Conservation (phyloP, 2,797 vertebrate species). For the Falco novaeseelandiae region DNA sequence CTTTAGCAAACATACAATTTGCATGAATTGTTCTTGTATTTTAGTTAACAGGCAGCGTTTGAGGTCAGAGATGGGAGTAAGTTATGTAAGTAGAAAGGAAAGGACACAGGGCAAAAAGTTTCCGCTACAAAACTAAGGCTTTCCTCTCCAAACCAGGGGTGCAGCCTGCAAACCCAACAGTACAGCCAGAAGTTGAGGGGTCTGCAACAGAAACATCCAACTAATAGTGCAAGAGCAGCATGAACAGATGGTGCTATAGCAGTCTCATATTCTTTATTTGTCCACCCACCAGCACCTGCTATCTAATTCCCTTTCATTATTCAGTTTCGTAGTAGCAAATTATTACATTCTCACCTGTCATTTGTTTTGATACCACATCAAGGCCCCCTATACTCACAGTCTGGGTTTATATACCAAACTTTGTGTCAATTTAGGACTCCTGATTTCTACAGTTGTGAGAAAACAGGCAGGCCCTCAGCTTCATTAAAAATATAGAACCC, state of each 20-base stretch:
- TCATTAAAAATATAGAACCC: neutral
- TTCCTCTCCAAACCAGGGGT: neutral
- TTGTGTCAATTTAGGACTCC: neutral
- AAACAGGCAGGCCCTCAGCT: neutral
- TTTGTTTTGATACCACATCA: neutral
- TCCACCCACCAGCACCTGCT: neutral
- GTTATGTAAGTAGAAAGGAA: rapidly evolving
- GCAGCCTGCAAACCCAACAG: neutral
- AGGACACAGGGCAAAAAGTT: neutral
- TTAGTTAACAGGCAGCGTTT: neutral
- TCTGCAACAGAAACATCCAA: neutral
- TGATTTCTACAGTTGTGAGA: neutral
- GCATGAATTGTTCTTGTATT: neutral
- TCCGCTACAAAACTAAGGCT: neutral
- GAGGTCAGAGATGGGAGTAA: neutral
- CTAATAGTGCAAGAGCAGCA: neutral
- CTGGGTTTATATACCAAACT: neutral
- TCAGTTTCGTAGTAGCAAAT: neutral
- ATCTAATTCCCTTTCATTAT: neutral
- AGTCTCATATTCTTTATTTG: neutral
- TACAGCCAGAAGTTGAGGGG: neutral
- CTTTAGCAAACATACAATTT: neutral
- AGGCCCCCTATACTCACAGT: neutral
- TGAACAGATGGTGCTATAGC: neutral
- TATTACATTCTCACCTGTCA: neutral